Percentiles rank a stretch among this genome's conserved stretches.
Evolutionary conservation across 2,797 vertebrate genomes (phyloP).

Genomic region (Acanthopagrus latus): DNA sequence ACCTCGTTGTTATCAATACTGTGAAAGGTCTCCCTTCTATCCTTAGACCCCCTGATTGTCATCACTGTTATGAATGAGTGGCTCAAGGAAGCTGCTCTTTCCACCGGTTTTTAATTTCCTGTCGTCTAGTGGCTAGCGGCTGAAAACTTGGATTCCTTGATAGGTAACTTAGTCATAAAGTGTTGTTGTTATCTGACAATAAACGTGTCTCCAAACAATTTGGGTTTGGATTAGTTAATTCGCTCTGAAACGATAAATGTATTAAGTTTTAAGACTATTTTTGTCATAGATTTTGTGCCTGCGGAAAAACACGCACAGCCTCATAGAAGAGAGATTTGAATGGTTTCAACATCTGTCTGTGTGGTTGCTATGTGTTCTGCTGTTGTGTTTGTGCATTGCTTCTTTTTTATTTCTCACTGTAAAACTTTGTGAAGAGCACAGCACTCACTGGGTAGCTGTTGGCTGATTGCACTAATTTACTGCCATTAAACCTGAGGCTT

Average conservation of each 20-base stretch:
- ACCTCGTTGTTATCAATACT: slow-evolving; percentile 50
- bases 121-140: slow-evolving; percentile 62
- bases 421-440: slow-evolving; percentile 18
- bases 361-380: background rate
- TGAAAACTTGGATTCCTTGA: slow-evolving; percentile 52
- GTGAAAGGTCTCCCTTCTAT: slow-evolving; percentile 58
- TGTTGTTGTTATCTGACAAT: slow-evolving; percentile 18
- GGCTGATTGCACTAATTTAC: slow-evolving; percentile 28
- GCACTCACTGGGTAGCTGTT: slow-evolving; percentile 11
- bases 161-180: slow-evolving; percentile 39
- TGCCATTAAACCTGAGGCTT: slow-evolving; percentile 19
- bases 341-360: background rate
- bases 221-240: background rate
- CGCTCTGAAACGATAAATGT: background rate
- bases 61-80: slow-evolving; percentile 62
- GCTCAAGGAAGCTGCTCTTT: slow-evolving; percentile 46
- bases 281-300: background rate
- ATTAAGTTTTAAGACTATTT: background rate
- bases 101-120: slow-evolving; percentile 83
- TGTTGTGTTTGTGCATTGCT: slow-evolving; percentile 7
- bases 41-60: slow-evolving; percentile 61
- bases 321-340: background rate
- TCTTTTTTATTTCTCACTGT: slow-evolving; percentile 24
- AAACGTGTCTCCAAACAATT: slow-evolving; percentile 22
- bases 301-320: no score